Conservation (phyloP, 1,140 invertebrate genomes). For the Magallana gigas region DNA sequence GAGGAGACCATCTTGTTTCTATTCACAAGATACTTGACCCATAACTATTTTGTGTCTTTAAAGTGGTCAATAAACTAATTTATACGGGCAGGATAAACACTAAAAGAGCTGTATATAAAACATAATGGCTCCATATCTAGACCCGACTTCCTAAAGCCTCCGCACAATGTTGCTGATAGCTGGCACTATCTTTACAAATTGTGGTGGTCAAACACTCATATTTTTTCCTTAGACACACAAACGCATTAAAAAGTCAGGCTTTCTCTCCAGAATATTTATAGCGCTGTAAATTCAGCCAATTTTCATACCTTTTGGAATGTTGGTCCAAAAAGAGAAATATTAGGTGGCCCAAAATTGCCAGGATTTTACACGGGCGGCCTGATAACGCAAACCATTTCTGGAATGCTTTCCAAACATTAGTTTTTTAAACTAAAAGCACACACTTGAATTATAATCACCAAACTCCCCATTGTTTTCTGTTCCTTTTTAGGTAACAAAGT, state of each 20-base stretch:
- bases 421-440: conserved; percentile 29
- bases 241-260: conserved; percentile 24
- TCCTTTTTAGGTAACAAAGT: conserved; percentile 4
- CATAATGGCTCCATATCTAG: not conserved
- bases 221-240: conserved; percentile 34
- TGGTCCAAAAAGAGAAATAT: not conserved
- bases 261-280: conserved; percentile 25
- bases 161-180: not conserved
- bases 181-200: not conserved
- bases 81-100: not conserved
- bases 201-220: conserved; percentile 14
- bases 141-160: not conserved
- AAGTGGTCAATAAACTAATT: conserved; percentile 17
- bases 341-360: not conserved
- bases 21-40: conserved; percentile 1
- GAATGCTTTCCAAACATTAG: conserved; percentile 12
- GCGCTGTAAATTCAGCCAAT: not conserved
- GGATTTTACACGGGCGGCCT: not conserved
- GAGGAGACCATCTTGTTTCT: not conserved
- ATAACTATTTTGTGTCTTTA: not conserved
- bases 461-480: not conserved
- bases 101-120: conserved; percentile 21
- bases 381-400: conserved; percentile 4
- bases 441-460: conserved; percentile 5
- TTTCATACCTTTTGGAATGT: conserved; percentile 20